Evolutionary conservation across 2,888 invertebrate species (phyloP), one percentile per base, ranked within the genome.

Genomic region (Trichogramma dendrolimi): DNA sequence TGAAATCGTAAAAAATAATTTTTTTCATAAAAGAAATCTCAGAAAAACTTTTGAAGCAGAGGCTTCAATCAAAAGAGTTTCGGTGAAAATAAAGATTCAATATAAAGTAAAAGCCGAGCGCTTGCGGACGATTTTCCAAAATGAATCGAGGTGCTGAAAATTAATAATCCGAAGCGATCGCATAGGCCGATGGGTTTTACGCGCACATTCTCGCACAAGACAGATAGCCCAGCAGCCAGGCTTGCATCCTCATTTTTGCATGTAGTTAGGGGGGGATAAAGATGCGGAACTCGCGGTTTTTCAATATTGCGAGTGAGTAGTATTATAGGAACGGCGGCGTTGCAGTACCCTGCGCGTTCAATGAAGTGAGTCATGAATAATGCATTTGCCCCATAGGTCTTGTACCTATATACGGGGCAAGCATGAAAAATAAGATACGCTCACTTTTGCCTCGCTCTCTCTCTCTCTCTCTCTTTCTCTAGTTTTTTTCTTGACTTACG

Each of bases 291-390:
- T n/a, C 54, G 54, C 47, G 46, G 38, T 63, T 63, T 63, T 60
- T 63, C 60, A 60, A 63, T 63, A 63, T 55, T 60, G 60, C 52
- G 38, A 38, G 27, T 27, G 27, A 27, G 27, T 27, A 27, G 27
- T 27, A 27, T 27, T 27, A 27, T 27, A 27, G 27, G 27, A 27
- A 27, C 27, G 27, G 27, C 49, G 43, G 44, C 51, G 60, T 50
- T 53, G 57, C 52, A 50, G 27, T 60, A 52, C 48, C 8, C n/a
- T 53, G 38, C 10, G 57, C 60, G 57, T 44, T 56, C 62, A 60
- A 57, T 56, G 63, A 53, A 53, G 60, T 38, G 60, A 58, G 43
- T 4, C 53, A 58, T 63, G 63, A 60, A 63, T 60, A 63, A 60
- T 60, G 63, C 57, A 63, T 60, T 57, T 46, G 47, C 50, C 27